A percentile compares a stretch with the other conserved stretches of the same genome.
phyloP scores from a whole-genome alignment of 2,888 invertebrate genomes.

The Ophraella communa region DNA sequence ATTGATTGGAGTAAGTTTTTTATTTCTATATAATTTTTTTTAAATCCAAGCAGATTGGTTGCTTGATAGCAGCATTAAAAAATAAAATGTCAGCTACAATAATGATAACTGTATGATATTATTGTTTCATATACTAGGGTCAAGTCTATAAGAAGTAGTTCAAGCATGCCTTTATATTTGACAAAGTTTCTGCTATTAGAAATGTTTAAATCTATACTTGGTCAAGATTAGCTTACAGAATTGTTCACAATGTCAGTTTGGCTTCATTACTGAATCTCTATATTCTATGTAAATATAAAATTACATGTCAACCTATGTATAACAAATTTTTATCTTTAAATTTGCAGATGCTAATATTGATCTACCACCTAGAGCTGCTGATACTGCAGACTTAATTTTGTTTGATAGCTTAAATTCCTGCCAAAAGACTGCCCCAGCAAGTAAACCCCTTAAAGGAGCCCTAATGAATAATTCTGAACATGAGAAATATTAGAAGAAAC shows the following conservation, averaged over 20 bases:
- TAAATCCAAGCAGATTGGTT: background rate
- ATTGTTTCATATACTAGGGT: too few species aligned
- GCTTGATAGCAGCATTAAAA: background rate
- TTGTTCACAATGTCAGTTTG: too few species aligned
- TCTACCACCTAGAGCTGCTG: background rate
- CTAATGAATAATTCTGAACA: background rate
- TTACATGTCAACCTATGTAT: too few species aligned
- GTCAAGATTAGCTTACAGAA: too few species aligned
- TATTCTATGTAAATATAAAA: too few species aligned
- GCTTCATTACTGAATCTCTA: too few species aligned
- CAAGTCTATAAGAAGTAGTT: too few species aligned
- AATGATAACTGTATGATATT: background rate
- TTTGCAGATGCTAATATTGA: background rate
- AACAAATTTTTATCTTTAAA: too few species aligned
- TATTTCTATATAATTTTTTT: background rate
- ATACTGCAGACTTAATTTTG: background rate
- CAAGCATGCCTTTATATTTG: too few species aligned
- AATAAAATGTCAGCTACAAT: background rate
- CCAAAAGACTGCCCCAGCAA: background rate
- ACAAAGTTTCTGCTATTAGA: too few species aligned
- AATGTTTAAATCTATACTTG: too few species aligned
- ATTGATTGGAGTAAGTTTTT: conserved; percentile 4
- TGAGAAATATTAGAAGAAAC: background rate
- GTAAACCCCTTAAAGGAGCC: background rate
- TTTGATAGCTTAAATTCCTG: background rate